Percentiles rank a stretch among this genome's conserved stretches.
Conservation (phyloP, 2,113 vertebrate species). For the Odocoileus virginianus region DNA sequence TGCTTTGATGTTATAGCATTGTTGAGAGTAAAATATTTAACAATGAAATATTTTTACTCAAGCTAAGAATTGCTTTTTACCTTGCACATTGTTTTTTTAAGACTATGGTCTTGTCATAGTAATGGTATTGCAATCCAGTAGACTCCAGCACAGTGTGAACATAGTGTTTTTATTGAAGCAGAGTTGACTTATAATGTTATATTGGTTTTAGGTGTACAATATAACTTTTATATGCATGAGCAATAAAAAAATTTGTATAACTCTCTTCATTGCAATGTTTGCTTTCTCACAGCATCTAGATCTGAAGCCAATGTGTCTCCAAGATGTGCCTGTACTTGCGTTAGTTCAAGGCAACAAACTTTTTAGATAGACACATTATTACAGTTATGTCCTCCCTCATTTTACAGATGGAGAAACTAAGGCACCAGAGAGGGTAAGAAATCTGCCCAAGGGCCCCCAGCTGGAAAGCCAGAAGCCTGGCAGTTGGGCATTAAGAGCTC, state of each 20-base stretch:
- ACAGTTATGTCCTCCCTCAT: rapidly evolving
- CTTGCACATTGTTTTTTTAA: not conserved
- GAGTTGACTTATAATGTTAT: not conserved
- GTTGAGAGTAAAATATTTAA: not conserved
- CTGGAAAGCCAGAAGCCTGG: not conserved
- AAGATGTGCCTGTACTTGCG: not conserved
- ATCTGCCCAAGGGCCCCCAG: not conserved
- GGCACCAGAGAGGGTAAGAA: not conserved
- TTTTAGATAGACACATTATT: not conserved
- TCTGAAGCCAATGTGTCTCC: not conserved
- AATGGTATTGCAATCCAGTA: not conserved
- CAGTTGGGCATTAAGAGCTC: rapidly evolving
- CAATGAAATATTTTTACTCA: not conserved
- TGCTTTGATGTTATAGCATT: not conserved
- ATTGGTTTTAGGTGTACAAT: not conserved
- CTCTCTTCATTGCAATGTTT: not conserved
- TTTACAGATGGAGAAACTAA: not conserved
- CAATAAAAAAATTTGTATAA: not conserved
- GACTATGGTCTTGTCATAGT: not conserved
- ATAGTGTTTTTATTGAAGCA: not conserved
- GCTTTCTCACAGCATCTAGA: not conserved
- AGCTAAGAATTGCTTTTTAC: not conserved
- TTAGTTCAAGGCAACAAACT: not conserved
- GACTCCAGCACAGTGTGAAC: not conserved
- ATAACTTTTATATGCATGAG: not conserved